Base-by-base conservation (phyloP, 2,797 vertebrate genomes). In the Pangasius macronema region DNA sequence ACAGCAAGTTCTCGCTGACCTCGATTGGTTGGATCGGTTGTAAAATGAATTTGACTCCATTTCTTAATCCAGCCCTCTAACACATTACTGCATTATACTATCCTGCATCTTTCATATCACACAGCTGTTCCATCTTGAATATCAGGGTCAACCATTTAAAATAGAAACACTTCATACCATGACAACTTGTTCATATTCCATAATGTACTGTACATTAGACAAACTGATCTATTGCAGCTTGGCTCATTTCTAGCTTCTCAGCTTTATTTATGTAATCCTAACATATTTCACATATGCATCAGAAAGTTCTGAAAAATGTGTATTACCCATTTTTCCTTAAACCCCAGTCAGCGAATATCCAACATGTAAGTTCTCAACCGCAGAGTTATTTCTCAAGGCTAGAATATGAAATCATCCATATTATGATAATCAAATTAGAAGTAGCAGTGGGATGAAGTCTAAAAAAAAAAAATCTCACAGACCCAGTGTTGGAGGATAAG, bases 391-490 rank as follows among this genome's bases (percentile, higher is more conserved):
- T 49, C 82, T 67, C n/a, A 42, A 61, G 82, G 63, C 82, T 27
- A 51, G 51, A 67, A 80, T 80, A 72, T 36, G 22, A 84, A 84
- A 87, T 84, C 79, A 84, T 67, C n/a, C 33, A 36, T 46, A 30
- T 61, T 82, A 82, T 0, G 24, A 46, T 18, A n/a, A 14, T 42
- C 39, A 63, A 10, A 63, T 80, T 39, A 36, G 53, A 20, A 63
- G 39, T 3, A 46, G 57, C 24, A 63, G 39, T 63, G 24, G 13
- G 14, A 63, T 63, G 14, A 39, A 81, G 55, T 81, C 51, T 30
- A 46, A 46, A 46, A 27, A 27, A 55, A 51, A 75, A 33, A 55
- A 20, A 14, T 33, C 30, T 61, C 57, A 22, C 51, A 27, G 22
- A 42, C 13, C 55, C 10, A 42, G 11, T 33, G 30, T 39, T 59